Evolutionary conservation across 37 sponge, comb jelly and placozoan genomes (phyloP).

Genomic region (Geodia barretti): DNA sequence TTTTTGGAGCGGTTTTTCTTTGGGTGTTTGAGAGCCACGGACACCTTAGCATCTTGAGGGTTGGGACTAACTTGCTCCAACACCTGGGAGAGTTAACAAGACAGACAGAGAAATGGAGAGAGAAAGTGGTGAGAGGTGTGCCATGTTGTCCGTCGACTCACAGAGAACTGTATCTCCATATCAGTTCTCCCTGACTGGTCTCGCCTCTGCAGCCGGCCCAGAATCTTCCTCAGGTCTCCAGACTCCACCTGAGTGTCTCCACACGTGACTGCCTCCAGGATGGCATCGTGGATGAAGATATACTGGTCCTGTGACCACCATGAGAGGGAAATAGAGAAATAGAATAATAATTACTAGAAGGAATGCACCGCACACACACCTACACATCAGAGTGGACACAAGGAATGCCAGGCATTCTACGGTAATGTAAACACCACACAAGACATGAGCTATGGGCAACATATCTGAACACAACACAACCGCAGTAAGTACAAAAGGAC

Average conservation of each 20-base stretch:
- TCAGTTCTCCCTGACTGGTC: slow-evolving; percentile 40
- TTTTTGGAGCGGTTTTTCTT: background rate
- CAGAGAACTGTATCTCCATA: slow-evolving; percentile 60
- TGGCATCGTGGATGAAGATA: slow-evolving; percentile 77
- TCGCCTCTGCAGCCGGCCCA: slow-evolving; percentile 32
- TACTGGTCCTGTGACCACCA: slow-evolving; percentile 56
- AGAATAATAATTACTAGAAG: no score
- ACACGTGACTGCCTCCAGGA: slow-evolving; percentile 66
- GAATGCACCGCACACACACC: no score
- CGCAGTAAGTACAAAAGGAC: no score
- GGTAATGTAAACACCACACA: no score
- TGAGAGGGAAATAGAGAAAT: background rate
- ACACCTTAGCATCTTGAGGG: background rate
- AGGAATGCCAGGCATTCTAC: no score
- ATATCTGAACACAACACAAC: no score
- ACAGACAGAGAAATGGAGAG: background rate
- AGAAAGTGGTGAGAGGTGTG: no score
- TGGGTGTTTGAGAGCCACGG: background rate
- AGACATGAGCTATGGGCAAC: no score
- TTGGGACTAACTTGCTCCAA: slow-evolving; percentile 4
- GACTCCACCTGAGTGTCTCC: slow-evolving; percentile 48
- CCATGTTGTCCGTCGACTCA: no score
- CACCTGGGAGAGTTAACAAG: background rate
- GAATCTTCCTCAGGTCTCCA: slow-evolving; percentile 14
- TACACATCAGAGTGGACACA: no score